These are phyloP conservation scores for Drosophila falleni DNA, from an alignment of 2,888 invertebrate species.

Conservation along the genomic window DNA sequence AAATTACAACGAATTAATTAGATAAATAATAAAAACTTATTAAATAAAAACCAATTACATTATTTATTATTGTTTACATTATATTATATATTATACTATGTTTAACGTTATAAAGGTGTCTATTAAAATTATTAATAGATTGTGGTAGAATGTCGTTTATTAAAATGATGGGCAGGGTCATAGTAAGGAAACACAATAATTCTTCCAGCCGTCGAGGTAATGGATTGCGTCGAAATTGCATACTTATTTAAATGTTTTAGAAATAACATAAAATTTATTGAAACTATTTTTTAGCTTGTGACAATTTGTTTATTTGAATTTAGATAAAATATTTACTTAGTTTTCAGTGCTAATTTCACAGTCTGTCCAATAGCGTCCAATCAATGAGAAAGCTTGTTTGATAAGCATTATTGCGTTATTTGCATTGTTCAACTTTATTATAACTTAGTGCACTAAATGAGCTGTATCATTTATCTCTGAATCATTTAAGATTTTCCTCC, in stretches of 20 bases:
- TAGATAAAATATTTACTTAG: no score
- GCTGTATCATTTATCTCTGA: neutral
- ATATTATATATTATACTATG: no score
- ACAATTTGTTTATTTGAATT: neutral
- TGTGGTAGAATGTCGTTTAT: slow-evolving; percentile 87
- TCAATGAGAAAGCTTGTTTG: no score
- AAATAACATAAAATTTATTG: neutral
- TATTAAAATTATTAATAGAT: slow-evolving; percentile 87
- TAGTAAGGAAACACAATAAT: slow-evolving; percentile 64
- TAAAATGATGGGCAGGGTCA: slow-evolving; percentile 74
- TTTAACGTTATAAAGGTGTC: slow-evolving; percentile 91
- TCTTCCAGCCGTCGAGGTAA: neutral
- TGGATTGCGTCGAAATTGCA: slow-evolving; percentile 15
- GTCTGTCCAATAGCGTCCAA: no score
- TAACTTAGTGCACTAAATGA: neutral
- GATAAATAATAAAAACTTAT: no score
- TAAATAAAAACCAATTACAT: no score
- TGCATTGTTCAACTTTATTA: neutral
- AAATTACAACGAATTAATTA: no score
- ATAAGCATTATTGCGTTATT: no score
- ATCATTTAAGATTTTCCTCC: neutral
- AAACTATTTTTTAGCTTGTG: neutral
- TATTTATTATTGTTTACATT: no score
- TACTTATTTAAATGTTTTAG: neutral
- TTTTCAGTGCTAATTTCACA: no score